These are phyloP conservation scores for Sminthopsis crassicaudata DNA, from an alignment of 2,113 vertebrate genomes.

Conservation along the genomic window DNA sequence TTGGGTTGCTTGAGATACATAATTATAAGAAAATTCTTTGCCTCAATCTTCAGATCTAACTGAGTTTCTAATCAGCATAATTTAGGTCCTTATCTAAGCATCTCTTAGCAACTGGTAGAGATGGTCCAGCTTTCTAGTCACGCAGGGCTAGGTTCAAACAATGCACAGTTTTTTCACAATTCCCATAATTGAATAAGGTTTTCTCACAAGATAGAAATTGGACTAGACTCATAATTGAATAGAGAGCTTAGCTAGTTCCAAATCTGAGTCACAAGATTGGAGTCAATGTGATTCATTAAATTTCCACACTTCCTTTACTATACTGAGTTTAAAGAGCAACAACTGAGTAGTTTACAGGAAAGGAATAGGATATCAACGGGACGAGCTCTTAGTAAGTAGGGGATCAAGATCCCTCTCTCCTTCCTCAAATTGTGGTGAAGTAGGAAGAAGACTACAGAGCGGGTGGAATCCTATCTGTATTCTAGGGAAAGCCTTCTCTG, in stretches of 20 bases:
- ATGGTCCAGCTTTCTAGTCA: neutral
- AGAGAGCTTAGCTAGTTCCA: neutral
- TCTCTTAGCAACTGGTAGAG: neutral
- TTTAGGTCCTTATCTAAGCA: neutral
- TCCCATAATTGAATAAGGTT: neutral
- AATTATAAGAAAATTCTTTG: neutral
- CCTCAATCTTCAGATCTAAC: neutral
- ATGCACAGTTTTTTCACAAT: neutral
- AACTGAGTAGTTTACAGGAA: neutral
- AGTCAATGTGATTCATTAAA: neutral
- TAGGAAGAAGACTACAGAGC: neutral
- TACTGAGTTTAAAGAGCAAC: neutral
- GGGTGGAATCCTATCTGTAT: neutral
- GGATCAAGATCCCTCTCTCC: neutral
- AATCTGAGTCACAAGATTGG: neutral
- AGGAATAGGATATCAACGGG: neutral
- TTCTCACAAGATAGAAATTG: neutral
- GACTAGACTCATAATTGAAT: neutral
- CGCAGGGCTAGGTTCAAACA: neutral
- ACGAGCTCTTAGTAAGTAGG: neutral
- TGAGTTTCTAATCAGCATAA: neutral
- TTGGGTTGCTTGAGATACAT: neutral
- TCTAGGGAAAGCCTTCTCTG: neutral
- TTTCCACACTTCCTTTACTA: neutral
- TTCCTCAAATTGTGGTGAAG: neutral